Evolutionary conservation across 2,888 invertebrate species (phyloP), one percentile per base, ranked within the genome.

Genomic region (Deroplatys truncata): DNA sequence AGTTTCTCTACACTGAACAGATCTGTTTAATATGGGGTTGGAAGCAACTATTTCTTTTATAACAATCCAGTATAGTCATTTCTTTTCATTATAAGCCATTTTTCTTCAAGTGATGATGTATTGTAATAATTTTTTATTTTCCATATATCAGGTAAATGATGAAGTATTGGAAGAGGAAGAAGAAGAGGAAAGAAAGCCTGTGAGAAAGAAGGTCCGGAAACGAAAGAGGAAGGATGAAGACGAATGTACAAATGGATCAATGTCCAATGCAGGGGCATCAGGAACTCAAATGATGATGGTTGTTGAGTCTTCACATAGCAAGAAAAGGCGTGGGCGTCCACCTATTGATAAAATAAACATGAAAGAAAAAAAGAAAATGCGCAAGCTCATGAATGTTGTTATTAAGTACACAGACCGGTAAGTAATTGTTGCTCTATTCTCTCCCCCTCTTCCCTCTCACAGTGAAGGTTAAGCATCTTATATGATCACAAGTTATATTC

Each of bases 401-500:
- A 92, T 94, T 84, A 93, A 93, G 87, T 95, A 94, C 91, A 93
- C 93, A 91, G 95, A 95, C 92, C 93, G 93, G 94, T 94, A 90
- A 90, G 91, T 91, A 49, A 31, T 83, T n/a, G 7, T 84, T 25
- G 56, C 20, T 29, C 28, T 56, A 16, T 43, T 43, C 43, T 13
- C 0, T 72, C 5, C 10, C 43, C 43, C 13, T 43, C 13, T 7
- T 1, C 7, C 43, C 13, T 43, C 43, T 13, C 43, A 1, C 0
- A 43, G 3, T 43, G 43, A 43, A 13, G 43, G 5, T 35, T 35
- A 35, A 7, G 43, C 43, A 43, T 43, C 13, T 13, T 43, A 43
- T 43, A 2, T 43, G 43, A 13, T 13, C 43, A 43, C 13, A 43
- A 7, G 43, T 13, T 43, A 13, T 43, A 13, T 13, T 1, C 13